Evolutionary conservation across 2,797 vertebrate species (phyloP), one percentile per base, ranked within the genome.

Genomic region (Lepilemur septentrionalis): DNA sequence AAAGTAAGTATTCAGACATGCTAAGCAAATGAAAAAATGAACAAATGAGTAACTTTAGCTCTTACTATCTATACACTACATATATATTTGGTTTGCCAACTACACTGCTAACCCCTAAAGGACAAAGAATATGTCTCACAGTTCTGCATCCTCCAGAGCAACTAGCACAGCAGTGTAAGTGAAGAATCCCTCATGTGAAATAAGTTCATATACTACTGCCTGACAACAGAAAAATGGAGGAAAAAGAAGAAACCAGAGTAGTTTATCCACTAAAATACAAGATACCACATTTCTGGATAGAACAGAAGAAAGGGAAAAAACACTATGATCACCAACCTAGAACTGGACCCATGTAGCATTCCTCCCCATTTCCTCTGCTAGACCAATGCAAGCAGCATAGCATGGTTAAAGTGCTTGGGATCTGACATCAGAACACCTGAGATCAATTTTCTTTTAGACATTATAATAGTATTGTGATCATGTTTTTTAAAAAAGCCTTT

Each of bases 251-350:
- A 67, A 25, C 35, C 57, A n/a, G 65, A 57, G 38, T 67, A 87
- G 69, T 41, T 87, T 87, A 81, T 41, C 41, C 13, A 95, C 57
- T 82, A 88, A 92, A 95, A 88, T 69, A 69, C 35, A 73, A 92
- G 41, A 92, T 41, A 88, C 41, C 59, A 82, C 28, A 82, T 69
- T 86, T 69, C 78, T 82, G 43, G 17, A 72, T 35, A 85, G 52
- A 92, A 83, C 3, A 65, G 22, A 57, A 14, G 10, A 78, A 61
- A 69, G 12, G 23, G 63, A 79, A 79, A 94, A 79, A 85, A 70
- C 30, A 12, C 43, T 35, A 91, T 4, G 14, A 35, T 63, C n/a
- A 63, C 61, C 35, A 63, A 43, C 35, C 73, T 63, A 72, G 23
- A 91, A 43, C 63, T 38, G 52, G 43, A 50, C 15, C 35, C 41